A percentile compares a stretch with the other conserved stretches of the same genome.
Evolutionary conservation across 2,888 invertebrate species (phyloP).

Genomic region (Disparrhopalites patrizii): DNA sequence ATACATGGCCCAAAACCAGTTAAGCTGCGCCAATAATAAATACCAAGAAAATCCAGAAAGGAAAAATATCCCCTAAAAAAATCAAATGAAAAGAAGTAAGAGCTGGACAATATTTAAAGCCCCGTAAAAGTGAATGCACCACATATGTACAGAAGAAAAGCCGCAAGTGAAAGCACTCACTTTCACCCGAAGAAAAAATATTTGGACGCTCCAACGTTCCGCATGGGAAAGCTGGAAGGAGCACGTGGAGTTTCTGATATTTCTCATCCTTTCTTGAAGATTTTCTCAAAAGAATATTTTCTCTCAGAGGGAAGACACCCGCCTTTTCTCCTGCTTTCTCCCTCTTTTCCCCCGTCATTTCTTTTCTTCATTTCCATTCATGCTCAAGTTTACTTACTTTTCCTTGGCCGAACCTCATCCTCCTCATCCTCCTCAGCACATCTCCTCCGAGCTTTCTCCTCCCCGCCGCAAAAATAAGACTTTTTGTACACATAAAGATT

Average conservation of each 20-base stretch:
- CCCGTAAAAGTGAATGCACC: no score
- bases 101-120: constrained; percentile 1
- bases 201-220: neutral
- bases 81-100: no score
- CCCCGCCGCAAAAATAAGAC: neutral
- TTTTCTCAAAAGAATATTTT: neutral
- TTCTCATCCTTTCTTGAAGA: neutral
- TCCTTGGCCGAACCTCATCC: constrained; percentile 1
- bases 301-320: neutral
- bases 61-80: no score
- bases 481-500: neutral
- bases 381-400: constrained; percentile 13
- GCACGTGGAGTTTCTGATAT: neutral
- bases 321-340: no score
- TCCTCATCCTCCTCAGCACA: constrained; percentile 1
- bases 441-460: no score
- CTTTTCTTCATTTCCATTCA: constrained; percentile 16
- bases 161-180: no score
- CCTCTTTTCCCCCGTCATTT: no score
- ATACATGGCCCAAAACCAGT: no score
- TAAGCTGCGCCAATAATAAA: no score
- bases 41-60: no score
- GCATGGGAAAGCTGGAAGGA: neutral
- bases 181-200: neutral
- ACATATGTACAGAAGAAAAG: no score